Evolutionary conservation across 2,797 vertebrate species (phyloP).

Genomic region (Chelon labrosus): DNA sequence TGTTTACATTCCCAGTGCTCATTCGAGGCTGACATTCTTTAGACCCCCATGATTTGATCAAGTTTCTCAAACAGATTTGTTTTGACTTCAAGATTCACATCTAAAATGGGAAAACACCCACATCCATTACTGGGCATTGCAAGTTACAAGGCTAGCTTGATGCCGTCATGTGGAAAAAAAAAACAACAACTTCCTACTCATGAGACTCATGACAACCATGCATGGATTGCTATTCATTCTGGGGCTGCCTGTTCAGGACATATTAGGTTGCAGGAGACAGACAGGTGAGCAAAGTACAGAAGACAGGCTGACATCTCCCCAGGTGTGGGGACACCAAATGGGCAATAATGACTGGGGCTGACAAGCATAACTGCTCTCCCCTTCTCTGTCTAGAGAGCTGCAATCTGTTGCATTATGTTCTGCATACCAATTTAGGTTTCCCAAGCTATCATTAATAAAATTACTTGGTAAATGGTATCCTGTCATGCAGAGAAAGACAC

Average conservation of each 20-base stretch:
- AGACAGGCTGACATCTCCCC: conserved; percentile 56
- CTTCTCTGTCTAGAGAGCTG: conserved; percentile 37
- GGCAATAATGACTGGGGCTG: conserved; percentile 51
- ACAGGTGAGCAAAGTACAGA: conserved; percentile 57
- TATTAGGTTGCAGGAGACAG: conserved; percentile 54
- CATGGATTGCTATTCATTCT: conserved; percentile 50
- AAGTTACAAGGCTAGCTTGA: conserved; percentile 55
- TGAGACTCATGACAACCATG: conserved; percentile 32
- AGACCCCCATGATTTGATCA: conserved; percentile 50
- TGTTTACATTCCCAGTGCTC: conserved; percentile 58
- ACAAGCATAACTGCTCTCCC: conserved; percentile 61
- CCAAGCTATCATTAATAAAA: conserved; percentile 56
- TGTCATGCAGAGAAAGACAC: conserved; percentile 56
- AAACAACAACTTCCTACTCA: conserved; percentile 71
- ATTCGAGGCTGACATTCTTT: conserved; percentile 56
- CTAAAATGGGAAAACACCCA: conserved; percentile 55
- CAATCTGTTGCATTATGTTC: conserved; percentile 26
- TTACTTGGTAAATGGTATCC: conserved; percentile 58
- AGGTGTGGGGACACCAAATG: conserved; percentile 62
- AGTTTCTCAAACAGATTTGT: conserved; percentile 67
- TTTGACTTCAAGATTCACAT: conserved; percentile 73
- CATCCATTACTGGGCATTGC: conserved; percentile 43
- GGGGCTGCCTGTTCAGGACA: conserved; percentile 21
- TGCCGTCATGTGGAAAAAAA: conserved; percentile 36
- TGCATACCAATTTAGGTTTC: conserved; percentile 55